These are phyloP conservation scores for Sesia apiformis DNA, from an alignment of 2,888 invertebrate genomes.

Conservation along the genomic window DNA sequence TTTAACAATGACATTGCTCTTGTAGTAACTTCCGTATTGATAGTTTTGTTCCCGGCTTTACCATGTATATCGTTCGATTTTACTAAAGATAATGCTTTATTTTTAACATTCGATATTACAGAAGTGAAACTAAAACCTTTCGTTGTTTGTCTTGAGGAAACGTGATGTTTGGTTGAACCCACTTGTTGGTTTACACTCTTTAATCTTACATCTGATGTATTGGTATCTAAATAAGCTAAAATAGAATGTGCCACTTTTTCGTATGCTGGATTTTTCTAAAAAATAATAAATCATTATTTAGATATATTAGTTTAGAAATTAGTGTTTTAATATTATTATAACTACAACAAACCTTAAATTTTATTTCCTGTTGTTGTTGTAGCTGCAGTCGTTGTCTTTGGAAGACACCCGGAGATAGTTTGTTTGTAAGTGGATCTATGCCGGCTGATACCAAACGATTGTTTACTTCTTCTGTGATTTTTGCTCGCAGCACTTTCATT, in stretches of 20 bases:
- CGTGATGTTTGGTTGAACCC: conserved; percentile 28
- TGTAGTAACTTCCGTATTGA: conserved; percentile 34
- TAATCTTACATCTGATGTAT: conserved; percentile 24
- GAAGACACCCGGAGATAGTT: conserved; percentile 71
- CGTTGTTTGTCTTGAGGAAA: conserved; percentile 36
- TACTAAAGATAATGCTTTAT: conserved; percentile 65
- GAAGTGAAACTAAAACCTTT: conserved; percentile 52
- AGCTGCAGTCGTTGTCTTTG: conserved; percentile 73
- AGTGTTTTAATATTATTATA: no score
- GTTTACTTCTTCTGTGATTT: conserved; percentile 66
- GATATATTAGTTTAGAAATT: no score
- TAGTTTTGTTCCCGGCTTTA: conserved; percentile 27
- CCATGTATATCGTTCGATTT: conserved; percentile 42
- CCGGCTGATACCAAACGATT: conserved; percentile 74
- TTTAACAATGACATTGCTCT: conserved; percentile 40
- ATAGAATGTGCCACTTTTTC: conserved; percentile 61
- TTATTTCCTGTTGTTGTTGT: conserved; percentile 71
- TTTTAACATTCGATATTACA: conserved; percentile 68
- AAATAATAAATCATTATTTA: conserved; percentile 12
- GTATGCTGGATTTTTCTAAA: conserved; percentile 65
- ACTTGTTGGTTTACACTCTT: conserved; percentile 11
- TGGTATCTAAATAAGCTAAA: conserved; percentile 55
- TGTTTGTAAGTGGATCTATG: conserved; percentile 77
- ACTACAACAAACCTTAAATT: conserved; percentile 56
- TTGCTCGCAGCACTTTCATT: conserved; percentile 51